Evolutionary conservation across 2,888 invertebrate species (phyloP).

Genomic region (Heliconius charithonia): DNA sequence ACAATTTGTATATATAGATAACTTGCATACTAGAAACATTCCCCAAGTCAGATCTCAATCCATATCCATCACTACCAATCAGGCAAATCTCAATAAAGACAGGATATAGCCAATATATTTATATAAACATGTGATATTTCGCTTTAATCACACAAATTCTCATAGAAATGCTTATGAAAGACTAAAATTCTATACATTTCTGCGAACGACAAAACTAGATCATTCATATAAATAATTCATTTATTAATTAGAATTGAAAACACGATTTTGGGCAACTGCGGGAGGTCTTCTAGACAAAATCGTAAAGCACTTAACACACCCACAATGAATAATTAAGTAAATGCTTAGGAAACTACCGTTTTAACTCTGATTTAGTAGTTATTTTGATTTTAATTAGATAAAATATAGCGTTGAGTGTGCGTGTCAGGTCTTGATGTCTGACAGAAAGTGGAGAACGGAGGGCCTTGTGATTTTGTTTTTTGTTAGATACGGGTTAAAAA

Average conservation of each 20-base stretch:
- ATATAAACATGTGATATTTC: slow-evolving; percentile 7
- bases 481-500: too few relatives aligned
- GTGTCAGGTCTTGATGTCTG: too few relatives aligned
- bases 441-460: too few relatives aligned
- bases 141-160: slow-evolving; percentile 23
- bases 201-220: slow-evolving; percentile 35
- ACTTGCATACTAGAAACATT: neutral
- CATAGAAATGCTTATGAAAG: slow-evolving; percentile 21
- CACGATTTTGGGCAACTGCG: slow-evolving; percentile 37
- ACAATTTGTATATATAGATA: too few relatives aligned
- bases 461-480: too few relatives aligned
- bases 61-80: neutral
- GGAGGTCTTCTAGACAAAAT: slow-evolving; percentile 42
- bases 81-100: neutral
- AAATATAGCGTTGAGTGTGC: neutral
- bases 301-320: slow-evolving; percentile 46
- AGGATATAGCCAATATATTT: neutral
- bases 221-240: slow-evolving; percentile 45
- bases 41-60: neutral
- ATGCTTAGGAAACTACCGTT: slow-evolving; percentile 57
- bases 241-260: slow-evolving; percentile 44
- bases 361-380: neutral
- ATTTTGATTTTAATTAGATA: neutral
- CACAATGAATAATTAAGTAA: slow-evolving; percentile 61
- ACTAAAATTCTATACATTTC: slow-evolving; percentile 18